A percentile compares a stretch with the other conserved stretches of the same genome.
Evolutionary conservation across 2,888 invertebrate genomes (phyloP).

Genomic region (Serrognathus titanus): DNA sequence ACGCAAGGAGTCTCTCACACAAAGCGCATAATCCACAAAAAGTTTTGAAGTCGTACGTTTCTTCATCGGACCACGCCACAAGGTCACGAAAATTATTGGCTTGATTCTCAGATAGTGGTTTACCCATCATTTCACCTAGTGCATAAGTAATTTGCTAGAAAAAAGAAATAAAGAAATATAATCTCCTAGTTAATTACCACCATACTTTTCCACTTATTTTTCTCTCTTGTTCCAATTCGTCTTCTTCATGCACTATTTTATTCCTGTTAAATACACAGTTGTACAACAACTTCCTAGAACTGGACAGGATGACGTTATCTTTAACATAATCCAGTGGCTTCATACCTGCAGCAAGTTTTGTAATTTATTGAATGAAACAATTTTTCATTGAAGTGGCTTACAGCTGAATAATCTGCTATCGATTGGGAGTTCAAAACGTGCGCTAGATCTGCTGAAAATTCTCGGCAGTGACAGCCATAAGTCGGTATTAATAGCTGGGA

Average conservation of each 20-base stretch:
- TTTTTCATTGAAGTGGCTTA: slow-evolving; percentile 26
- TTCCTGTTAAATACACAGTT: slow-evolving; percentile 55
- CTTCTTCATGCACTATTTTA: slow-evolving; percentile 36
- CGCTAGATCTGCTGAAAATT: slow-evolving; percentile 70
- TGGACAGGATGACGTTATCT: slow-evolving; percentile 62
- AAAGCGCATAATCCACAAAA: slow-evolving; percentile 79
- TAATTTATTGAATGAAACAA: not conserved
- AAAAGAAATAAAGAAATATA: not conserved
- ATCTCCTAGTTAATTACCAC: not conserved
- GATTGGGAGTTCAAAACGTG: slow-evolving; percentile 73
- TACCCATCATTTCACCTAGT: slow-evolving; percentile 64
- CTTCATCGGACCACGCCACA: slow-evolving; percentile 55
- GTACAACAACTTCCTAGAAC: slow-evolving; percentile 56
- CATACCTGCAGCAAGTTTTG: slow-evolving; percentile 52
- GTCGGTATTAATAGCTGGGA: slow-evolving; percentile 54
- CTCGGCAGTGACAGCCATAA: slow-evolving; percentile 67
- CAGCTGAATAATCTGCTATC: slow-evolving; percentile 57
- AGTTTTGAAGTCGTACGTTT: slow-evolving; percentile 63
- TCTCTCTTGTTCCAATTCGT: slow-evolving; percentile 39
- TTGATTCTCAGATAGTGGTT: slow-evolving; percentile 54
- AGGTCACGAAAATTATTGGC: slow-evolving; percentile 49
- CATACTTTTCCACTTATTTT: slow-evolving; percentile 52
- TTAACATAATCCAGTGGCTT: slow-evolving; percentile 69
- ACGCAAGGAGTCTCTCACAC: slow-evolving; percentile 67
- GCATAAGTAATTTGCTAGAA: slow-evolving; percentile 56